A percentile compares a stretch with the other conserved stretches of the same genome.
Conservation (phyloP, 2,113 vertebrate species). For the Lampris incognitus region DNA sequence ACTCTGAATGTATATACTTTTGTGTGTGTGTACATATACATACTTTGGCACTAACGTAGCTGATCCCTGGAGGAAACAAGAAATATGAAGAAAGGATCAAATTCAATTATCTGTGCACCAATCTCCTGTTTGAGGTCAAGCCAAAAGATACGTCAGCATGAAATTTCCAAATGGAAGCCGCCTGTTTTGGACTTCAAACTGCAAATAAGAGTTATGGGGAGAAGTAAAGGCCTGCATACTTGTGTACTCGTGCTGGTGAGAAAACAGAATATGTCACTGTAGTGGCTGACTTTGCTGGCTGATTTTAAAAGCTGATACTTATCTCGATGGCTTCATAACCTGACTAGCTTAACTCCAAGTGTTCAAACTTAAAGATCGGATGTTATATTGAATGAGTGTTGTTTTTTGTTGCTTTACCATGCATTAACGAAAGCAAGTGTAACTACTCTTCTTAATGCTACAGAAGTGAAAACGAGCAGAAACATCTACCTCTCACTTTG, state of each 20-base stretch:
- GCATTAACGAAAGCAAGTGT: too few species aligned
- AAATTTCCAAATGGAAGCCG: constrained; percentile 70
- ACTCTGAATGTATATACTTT: too few species aligned
- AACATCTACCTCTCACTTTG: constrained; percentile 9
- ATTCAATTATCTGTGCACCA: constrained; percentile 35
- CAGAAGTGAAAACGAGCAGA: background rate
- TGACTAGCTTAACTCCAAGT: background rate
- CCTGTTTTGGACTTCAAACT: constrained; percentile 59
- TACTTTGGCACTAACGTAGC: constrained; percentile 27
- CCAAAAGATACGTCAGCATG: constrained; percentile 66
- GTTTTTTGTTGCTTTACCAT: too few species aligned
- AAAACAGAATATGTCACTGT: background rate
- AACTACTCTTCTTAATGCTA: too few species aligned
- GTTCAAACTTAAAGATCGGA: background rate
- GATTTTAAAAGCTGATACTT: constrained; percentile 22
- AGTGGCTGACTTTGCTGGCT: constrained; percentile 15
- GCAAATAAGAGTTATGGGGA: constrained; percentile 39
- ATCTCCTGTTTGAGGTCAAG: constrained; percentile 45
- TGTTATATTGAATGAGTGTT: background rate
- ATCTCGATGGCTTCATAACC: constrained; percentile 7
- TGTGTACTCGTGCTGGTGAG: constrained; percentile 4
- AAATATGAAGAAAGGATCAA: constrained; percentile 39
- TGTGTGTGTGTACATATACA: background rate
- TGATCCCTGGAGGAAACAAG: constrained; percentile 29
- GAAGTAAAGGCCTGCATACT: constrained; percentile 16